Evolutionary conservation across 23 tunicate species (phyloP).

Genomic region (Clavelina lepadiformis): DNA sequence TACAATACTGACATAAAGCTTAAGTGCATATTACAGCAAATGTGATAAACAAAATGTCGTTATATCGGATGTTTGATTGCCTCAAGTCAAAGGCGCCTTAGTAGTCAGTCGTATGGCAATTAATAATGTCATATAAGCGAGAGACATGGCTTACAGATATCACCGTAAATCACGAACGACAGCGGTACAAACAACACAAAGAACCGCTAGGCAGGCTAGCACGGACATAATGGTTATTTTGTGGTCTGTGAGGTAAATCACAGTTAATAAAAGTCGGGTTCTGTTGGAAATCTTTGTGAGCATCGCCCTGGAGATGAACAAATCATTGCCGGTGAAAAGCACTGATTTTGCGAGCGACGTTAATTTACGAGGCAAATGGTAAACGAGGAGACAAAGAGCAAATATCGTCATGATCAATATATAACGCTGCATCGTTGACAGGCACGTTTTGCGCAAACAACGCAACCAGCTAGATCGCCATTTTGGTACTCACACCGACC

Average conservation of each 20-base stretch:
- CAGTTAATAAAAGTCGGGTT: slow-evolving; percentile 42
- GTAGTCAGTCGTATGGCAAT: background rate
- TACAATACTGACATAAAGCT: too few relatives aligned
- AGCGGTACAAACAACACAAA: slow-evolving; percentile 10
- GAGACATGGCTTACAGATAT: too few relatives aligned
- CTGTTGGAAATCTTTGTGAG: slow-evolving; percentile 2
- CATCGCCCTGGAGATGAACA: slow-evolving; percentile 26
- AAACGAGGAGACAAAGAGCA: too few relatives aligned
- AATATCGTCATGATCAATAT: too few relatives aligned
- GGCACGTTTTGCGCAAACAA: too few relatives aligned
- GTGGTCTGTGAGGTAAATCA: slow-evolving; percentile 27
- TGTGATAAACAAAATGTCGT: too few relatives aligned
- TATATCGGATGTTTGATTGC: too few relatives aligned
- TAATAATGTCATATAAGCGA: slow-evolving; percentile 27
- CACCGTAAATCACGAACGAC: slow-evolving; percentile 19
- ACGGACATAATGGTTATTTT: background rate
- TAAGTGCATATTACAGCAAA: too few relatives aligned
- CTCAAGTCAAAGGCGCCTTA: slow-evolving; percentile 27
- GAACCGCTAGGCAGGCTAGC: slow-evolving; percentile 2
- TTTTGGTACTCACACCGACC: too few relatives aligned
- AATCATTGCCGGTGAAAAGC: slow-evolving; percentile 3
- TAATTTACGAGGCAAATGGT: slow-evolving; percentile 21
- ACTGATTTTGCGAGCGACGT: background rate
- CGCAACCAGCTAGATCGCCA: too few relatives aligned
- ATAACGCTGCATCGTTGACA: too few relatives aligned